Evolutionary conservation across 2,797 vertebrate genomes (phyloP).

Genomic region (Anas capensis): DNA sequence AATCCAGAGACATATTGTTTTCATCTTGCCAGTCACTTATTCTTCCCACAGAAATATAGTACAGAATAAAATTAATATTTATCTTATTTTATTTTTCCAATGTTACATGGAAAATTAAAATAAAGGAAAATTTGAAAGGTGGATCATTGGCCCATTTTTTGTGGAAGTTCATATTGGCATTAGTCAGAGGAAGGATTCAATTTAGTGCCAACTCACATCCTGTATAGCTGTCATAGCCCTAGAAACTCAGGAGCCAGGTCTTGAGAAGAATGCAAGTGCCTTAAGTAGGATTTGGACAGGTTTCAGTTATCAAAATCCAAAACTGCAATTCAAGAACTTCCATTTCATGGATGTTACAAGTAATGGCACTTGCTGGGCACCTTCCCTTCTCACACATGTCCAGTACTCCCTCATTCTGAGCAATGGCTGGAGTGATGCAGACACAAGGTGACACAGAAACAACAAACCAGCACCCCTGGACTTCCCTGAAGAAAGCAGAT

Average conservation of each 20-base stretch:
- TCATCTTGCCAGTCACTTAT: not conserved
- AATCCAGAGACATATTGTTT: not conserved
- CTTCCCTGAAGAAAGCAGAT: not conserved
- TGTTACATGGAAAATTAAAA: not conserved
- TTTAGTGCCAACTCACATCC: not conserved
- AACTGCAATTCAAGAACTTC: not conserved
- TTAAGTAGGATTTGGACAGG: not conserved
- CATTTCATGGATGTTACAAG: not conserved
- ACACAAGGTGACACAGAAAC: rapidly evolving
- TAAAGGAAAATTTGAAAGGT: not conserved
- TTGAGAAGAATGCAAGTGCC: not conserved
- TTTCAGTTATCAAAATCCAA: not conserved
- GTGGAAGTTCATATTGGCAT: not conserved
- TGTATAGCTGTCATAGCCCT: not conserved
- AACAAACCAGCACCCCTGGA: not conserved
- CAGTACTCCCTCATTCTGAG: not conserved
- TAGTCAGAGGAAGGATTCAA: not conserved
- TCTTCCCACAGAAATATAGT: not conserved
- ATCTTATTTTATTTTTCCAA: not conserved
- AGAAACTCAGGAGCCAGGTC: not conserved
- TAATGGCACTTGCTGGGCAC: not conserved
- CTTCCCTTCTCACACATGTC: not conserved
- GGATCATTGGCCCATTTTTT: not conserved
- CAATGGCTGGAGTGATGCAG: not conserved
- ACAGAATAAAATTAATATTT: not conserved